These are phyloP conservation scores for Nomia melanderi DNA, from an alignment of 1,140 invertebrate species.

Conservation along the genomic window DNA sequence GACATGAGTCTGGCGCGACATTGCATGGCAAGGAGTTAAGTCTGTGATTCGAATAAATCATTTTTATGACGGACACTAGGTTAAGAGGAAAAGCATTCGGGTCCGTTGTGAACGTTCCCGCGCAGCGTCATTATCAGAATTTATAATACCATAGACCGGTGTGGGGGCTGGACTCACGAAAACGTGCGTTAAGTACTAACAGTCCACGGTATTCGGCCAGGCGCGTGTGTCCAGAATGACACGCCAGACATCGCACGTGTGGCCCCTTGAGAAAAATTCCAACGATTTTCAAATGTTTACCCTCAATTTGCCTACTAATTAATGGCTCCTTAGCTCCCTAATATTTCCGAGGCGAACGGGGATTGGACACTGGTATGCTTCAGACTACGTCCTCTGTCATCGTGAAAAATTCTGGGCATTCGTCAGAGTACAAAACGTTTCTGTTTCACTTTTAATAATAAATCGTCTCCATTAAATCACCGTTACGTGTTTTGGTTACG, in stretches of 20 bases:
- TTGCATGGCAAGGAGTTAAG: too few species aligned
- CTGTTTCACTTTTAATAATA: not conserved
- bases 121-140: conserved; percentile 34
- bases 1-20: too few species aligned
- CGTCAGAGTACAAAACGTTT: not conserved
- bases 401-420: not conserved
- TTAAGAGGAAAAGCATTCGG: not conserved
- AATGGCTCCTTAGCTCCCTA: conserved; percentile 15
- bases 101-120: not conserved
- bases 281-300: conserved; percentile 32
- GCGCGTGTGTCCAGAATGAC: conserved; percentile 10
- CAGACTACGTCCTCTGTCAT: conserved; percentile 9
- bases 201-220: not conserved
- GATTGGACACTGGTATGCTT: too few species aligned
- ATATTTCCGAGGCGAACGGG: not conserved
- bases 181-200: conserved; percentile 55
- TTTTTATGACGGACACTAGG: not conserved
- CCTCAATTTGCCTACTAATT: conserved; percentile 52
- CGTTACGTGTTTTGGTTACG: not conserved
- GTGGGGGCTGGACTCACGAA: conserved; percentile 44
- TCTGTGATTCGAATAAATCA: not conserved
- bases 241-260: conserved; percentile 12
- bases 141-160: conserved; percentile 35
- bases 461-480: not conserved
- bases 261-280: conserved; percentile 25